These are phyloP conservation scores for Stomatorhinus walkeri DNA, from an alignment of 2,797 vertebrate genomes.

Conservation along the genomic window DNA sequence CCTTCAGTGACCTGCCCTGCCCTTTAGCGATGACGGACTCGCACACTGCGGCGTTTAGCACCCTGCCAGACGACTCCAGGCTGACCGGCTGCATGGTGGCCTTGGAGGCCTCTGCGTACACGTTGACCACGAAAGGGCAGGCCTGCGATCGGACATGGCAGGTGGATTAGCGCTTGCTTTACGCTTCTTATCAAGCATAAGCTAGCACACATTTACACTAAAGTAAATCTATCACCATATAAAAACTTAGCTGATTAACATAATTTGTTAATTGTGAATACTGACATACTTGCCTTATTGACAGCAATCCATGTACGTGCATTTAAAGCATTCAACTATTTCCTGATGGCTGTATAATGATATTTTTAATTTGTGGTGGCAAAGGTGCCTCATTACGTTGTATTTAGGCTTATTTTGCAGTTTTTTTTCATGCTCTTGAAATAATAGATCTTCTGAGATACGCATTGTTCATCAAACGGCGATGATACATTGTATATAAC, in stretches of 20 bases:
- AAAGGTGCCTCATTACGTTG: neutral
- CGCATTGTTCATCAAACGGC: neutral
- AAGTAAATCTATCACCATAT: too few relatives aligned
- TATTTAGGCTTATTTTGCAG: neutral
- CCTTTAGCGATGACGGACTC: conserved; percentile 64
- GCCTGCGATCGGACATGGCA: conserved; percentile 56
- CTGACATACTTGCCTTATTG: neutral
- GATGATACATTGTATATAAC: neutral
- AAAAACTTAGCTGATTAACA: neutral
- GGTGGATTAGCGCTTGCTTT: neutral
- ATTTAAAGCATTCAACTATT: neutral
- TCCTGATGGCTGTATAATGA: neutral
- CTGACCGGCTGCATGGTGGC: conserved; percentile 62
- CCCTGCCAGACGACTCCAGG: conserved; percentile 62
- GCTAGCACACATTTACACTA: neutral
- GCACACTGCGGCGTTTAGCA: conserved; percentile 73
- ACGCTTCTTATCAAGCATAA: neutral
- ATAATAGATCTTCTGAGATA: neutral
- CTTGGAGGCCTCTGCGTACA: conserved; percentile 67
- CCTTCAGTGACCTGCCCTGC: conserved; percentile 63
- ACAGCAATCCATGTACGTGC: neutral
- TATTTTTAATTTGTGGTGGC: neutral
- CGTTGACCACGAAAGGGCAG: conserved; percentile 76
- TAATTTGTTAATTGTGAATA: neutral
- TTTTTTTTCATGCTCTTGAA: neutral